Evolutionary conservation across 2,113 vertebrate genomes (phyloP).

Genomic region (Myiozetetes cayanensis): DNA sequence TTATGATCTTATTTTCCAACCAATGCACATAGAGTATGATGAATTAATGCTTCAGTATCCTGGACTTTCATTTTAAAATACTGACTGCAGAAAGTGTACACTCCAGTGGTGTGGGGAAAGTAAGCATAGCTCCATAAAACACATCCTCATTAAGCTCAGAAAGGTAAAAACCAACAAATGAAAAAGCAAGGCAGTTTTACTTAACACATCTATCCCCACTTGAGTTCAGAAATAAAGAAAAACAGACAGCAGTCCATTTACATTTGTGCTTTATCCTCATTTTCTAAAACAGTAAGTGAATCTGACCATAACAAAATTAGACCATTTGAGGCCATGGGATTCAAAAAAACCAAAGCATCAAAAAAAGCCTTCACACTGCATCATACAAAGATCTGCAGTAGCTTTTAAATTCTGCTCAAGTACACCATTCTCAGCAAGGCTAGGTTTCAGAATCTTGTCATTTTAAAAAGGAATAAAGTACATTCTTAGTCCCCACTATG

Average conservation of each 20-base stretch:
- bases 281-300: background rate
- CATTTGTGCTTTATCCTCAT: background rate
- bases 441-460: background rate
- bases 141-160: background rate
- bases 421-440: background rate
- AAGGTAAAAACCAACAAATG: background rate
- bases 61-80: background rate
- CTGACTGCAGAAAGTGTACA: background rate
- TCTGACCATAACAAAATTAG: background rate
- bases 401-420: background rate
- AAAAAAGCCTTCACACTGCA: background rate
- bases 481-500: background rate
- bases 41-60: background rate
- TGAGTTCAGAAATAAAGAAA: background rate
- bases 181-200: background rate
- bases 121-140: background rate
- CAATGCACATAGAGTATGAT: background rate
- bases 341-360: background rate
- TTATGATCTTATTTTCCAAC: background rate
- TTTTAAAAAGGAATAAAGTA: background rate
- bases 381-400: background rate
- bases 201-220: background rate
- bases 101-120: background rate
- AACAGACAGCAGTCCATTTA: background rate
- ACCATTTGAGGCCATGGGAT: background rate